A percentile compares a stretch with the other conserved stretches of the same genome.
Conservation (phyloP, 2,113 vertebrate genomes). For the Malaclemys terrapin region DNA sequence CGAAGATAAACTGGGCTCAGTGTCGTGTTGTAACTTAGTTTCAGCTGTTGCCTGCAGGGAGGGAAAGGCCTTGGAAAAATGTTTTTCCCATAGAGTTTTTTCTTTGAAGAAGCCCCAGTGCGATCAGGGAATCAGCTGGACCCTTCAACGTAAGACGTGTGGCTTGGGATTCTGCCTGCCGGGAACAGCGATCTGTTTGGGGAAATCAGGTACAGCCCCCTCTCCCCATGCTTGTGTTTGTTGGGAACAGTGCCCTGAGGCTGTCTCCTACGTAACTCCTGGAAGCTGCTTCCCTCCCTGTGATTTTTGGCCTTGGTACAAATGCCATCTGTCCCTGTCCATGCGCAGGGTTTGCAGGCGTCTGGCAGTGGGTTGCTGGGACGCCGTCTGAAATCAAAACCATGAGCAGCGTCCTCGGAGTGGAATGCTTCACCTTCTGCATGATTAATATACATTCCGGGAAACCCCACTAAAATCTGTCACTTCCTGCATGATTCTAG, state of each 20-base stretch:
- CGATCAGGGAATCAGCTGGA: background rate
- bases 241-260: background rate
- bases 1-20: background rate
- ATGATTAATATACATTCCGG: background rate
- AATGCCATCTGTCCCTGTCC: background rate
- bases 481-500: background rate
- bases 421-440: background rate
- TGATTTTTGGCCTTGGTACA: background rate
- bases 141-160: background rate
- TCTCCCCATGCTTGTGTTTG: background rate
- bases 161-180: background rate
- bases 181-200: background rate
- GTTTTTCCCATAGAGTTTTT: background rate
- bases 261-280: background rate
- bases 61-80: background rate
- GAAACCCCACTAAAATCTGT: background rate
- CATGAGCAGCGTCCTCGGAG: fast-evolving
- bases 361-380: background rate
- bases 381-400: background rate
- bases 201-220: background rate
- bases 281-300: background rate
- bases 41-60: background rate
- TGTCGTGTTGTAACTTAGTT: background rate
- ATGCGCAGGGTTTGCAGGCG: background rate
- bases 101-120: background rate